Evolutionary conservation across 1,140 invertebrate species (phyloP).

Genomic region (Zaprionus africanus): DNA sequence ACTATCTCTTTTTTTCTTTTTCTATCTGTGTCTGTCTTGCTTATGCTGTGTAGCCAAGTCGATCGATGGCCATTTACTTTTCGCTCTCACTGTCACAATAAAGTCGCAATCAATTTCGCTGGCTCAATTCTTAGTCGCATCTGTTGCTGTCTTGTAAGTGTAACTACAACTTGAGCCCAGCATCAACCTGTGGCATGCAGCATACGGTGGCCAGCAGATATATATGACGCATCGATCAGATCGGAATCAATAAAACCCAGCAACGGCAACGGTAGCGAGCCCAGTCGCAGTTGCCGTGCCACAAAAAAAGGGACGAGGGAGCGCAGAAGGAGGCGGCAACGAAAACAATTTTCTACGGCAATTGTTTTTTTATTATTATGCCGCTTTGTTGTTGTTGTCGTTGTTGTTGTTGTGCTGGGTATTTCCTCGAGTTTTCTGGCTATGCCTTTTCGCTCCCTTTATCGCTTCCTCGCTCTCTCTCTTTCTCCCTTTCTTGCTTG

Average conservation of each 20-base stretch:
- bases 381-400: constrained; percentile 2
- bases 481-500: not conserved
- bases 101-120: constrained; percentile 12
- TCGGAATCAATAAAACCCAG: constrained; percentile 1
- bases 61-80: constrained; percentile 9
- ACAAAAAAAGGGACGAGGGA: not conserved
- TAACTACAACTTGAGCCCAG: constrained; percentile 1
- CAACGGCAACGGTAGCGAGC: not conserved
- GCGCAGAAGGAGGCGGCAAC: not conserved
- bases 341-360: constrained; percentile 59
- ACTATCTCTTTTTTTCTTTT: not conserved
- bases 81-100: constrained; percentile 14
- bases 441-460: not conserved
- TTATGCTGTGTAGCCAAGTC: not conserved
- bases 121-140: constrained; percentile 25
- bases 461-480: too few relatives aligned
- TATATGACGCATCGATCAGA: constrained; percentile 50
- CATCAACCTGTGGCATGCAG: constrained; percentile 48
- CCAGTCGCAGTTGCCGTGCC: not conserved
- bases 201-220: constrained; percentile 18
- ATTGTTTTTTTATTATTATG: constrained; percentile 45
- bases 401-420: not conserved
- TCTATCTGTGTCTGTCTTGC: not conserved
- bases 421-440: constrained; percentile 3
- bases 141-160: constrained; percentile 1